Evolutionary conservation across 2,113 vertebrate species (phyloP).

Genomic region (Oncorhynchus gorbuscha): DNA sequence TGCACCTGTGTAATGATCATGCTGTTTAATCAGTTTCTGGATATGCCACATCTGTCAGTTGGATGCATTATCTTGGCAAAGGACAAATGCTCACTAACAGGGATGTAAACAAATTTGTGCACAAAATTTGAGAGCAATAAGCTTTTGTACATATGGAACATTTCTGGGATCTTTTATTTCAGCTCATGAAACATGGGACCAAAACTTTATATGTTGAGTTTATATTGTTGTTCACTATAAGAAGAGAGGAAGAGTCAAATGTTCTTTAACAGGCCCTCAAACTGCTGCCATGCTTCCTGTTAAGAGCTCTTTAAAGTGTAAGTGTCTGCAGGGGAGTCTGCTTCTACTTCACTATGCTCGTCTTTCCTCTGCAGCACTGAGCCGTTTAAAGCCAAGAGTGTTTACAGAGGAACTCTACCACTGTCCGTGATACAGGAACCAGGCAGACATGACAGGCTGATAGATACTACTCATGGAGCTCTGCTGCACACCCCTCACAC

Average conservation of each 20-base stretch:
- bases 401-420: slow-evolving; percentile 26
- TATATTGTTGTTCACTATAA: too few relatives aligned
- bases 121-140: too few relatives aligned
- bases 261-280: neutral
- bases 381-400: slow-evolving; percentile 21
- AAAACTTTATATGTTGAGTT: too few relatives aligned
- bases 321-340: slow-evolving; percentile 18
- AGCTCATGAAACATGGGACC: too few relatives aligned
- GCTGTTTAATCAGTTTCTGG: too few relatives aligned
- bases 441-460: neutral
- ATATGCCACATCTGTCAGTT: too few relatives aligned
- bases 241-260: neutral
- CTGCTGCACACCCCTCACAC: neutral
- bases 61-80: too few relatives aligned
- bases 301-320: slow-evolving; percentile 14
- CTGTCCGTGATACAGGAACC: neutral
- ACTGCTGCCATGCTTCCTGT: slow-evolving; percentile 37
- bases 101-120: too few relatives aligned
- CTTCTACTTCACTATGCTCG: slow-evolving; percentile 7
- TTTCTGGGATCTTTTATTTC: too few relatives aligned
- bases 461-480: neutral
- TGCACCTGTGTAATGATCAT: too few relatives aligned
- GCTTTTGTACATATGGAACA: too few relatives aligned
- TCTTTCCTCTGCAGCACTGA: neutral
- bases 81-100: too few relatives aligned